Percentiles rank a stretch among this genome's conserved stretches.
phyloP scores from a whole-genome alignment of 2,113 vertebrate species.

The Tenrec ecaudatus region DNA sequence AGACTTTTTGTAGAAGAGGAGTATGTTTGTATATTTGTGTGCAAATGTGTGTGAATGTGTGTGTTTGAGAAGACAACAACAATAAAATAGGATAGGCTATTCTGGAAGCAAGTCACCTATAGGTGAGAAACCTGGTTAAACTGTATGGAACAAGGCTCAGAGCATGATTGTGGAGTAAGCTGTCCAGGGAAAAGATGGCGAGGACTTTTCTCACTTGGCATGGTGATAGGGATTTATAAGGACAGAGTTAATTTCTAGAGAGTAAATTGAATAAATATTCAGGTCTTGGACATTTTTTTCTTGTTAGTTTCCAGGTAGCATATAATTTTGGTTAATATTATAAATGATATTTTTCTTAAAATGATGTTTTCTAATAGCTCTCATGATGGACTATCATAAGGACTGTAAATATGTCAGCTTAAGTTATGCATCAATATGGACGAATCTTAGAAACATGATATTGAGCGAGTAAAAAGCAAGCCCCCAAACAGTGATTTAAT shows the following conservation, averaged over 20 bases:
- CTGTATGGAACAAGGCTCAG: too few relatives aligned
- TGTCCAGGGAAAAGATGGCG: background rate
- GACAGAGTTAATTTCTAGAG: background rate
- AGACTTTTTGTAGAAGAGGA: background rate
- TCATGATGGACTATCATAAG: background rate
- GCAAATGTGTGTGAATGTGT: background rate
- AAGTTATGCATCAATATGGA: background rate
- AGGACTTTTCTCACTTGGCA: background rate
- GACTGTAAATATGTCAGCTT: background rate
- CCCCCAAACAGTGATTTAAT: background rate
- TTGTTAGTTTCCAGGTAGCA: background rate
- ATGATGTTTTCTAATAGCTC: constrained; percentile 21
- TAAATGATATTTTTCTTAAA: background rate
- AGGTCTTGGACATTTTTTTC: background rate
- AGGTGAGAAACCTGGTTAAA: background rate
- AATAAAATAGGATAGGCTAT: background rate
- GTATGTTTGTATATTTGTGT: background rate
- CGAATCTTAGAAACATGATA: background rate
- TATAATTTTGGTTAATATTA: constrained; percentile 6
- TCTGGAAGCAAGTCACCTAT: background rate
- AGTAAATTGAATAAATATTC: background rate
- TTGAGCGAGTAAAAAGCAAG: background rate
- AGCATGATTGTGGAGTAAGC: background rate
- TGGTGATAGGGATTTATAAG: background rate
- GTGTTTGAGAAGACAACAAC: background rate